Conservation (phyloP, 2,888 invertebrate species). For the Hyposoter dolosus region DNA sequence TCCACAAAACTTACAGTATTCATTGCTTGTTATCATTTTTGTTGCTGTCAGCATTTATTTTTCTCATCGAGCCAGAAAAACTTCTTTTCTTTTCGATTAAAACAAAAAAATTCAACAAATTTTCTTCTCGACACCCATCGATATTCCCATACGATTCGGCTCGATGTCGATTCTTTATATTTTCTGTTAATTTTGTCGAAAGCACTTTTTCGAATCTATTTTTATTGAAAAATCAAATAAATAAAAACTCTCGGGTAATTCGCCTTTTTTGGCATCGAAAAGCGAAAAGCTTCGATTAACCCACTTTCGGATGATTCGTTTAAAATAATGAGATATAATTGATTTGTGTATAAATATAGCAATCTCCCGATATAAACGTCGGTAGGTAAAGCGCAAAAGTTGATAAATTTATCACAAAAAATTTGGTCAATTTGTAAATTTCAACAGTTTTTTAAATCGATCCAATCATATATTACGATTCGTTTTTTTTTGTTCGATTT, state of each 20-base stretch:
- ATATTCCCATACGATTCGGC: not conserved
- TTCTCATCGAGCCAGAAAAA: not conserved
- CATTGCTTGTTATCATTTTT: not conserved
- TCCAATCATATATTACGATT: constrained; percentile 35
- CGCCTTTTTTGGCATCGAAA: not conserved
- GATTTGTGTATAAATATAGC: constrained; percentile 27
- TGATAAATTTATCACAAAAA: not conserved
- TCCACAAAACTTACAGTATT: constrained; percentile 60
- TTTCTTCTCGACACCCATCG: not conserved
- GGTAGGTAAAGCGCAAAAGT: not conserved
- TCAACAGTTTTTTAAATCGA: not conserved
- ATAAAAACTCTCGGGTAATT: not conserved
- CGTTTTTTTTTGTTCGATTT: constrained; percentile 28
- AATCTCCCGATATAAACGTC: not conserved
- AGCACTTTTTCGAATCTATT: not conserved
- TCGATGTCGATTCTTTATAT: not conserved
- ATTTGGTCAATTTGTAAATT: not conserved
- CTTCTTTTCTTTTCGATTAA: not conserved
- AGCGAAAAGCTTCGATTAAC: constrained; percentile 30
- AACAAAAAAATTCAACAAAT: not conserved
- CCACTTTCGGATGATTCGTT: constrained; percentile 21
- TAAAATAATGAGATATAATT: constrained; percentile 22
- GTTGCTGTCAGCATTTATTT: not conserved
- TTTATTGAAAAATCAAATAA: not conserved
- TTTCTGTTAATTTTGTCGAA: not conserved